Base-by-base conservation (phyloP, 2,113 vertebrate species). In the Forbesichthys papilliferus region DNA sequence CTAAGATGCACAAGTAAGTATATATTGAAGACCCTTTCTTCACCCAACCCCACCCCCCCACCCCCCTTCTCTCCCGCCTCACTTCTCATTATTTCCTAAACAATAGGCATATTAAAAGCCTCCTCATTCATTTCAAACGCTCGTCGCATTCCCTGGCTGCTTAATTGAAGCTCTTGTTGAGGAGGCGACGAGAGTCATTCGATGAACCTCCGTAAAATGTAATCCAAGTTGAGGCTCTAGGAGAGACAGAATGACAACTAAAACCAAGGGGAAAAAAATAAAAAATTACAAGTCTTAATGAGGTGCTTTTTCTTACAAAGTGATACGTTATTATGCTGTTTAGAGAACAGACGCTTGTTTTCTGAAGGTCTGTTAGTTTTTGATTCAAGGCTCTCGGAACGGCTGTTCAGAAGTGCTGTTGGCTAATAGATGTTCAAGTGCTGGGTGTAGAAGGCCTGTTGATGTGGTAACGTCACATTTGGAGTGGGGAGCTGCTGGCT, bases 101-200 rank as follows among this genome's bases (percentile, higher is more conserved):
- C 77, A 85, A 73, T 42, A 47, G 56, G 11, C 12, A 46, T 34
- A 65, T 79, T 69, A 85, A 77, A 80, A 79, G 34, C 48, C 64
- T 74, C 61, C 73, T 83, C 36, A 61, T 77, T 84, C 74, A 83
- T 85, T 82, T 81, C 70, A 74, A 80, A 76, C 71, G 52, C 75
- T 62, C 61, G 63, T 69, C 75, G 66, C 56, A 64, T 80, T 81
- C 66, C 51, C 36, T 33, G 33, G 63, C 20, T 72, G 69, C 56
- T 80, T 87, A 82, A 80, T 82, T 78, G 68, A 80, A 65, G 60
- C 65, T 64, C 62, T 80, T 73, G 33, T 55, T 68, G 52, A 49
- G 69, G 81, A 64, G 53, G 71, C 36, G 72, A 52, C 42, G 36
- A 18, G 55, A 73, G 20, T 71, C 74, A 73, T 75, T 84, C 69